phyloP scores from a whole-genome alignment of 2,888 invertebrate species.

The Amiota minor region DNA sequence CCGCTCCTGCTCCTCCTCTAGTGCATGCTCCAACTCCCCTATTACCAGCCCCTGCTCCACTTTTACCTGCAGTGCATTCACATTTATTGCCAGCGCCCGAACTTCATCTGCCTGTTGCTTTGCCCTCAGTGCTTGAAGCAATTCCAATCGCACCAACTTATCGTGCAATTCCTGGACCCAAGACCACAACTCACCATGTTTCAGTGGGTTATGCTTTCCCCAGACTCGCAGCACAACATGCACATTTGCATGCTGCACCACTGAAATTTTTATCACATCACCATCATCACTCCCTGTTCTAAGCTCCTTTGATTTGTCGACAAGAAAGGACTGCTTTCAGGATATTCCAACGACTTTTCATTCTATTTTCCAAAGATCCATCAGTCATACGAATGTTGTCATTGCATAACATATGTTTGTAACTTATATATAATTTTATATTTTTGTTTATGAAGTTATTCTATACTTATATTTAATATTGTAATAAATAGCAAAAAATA shows the following conservation, averaged over 20 bases:
- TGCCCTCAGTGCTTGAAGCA: slow-evolving; percentile 51
- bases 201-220: slow-evolving; percentile 69
- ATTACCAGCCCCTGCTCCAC: slow-evolving; percentile 37
- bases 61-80: slow-evolving; percentile 42
- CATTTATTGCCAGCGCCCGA: slow-evolving; percentile 51
- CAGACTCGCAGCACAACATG: slow-evolving; percentile 57
- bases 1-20: slow-evolving; percentile 33
- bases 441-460: no score
- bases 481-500: no score
- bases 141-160: slow-evolving; percentile 61
- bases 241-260: slow-evolving; percentile 62
- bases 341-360: background rate
- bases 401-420: background rate
- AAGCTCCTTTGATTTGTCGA: slow-evolving; percentile 27
- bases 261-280: slow-evolving; percentile 57
- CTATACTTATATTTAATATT: no score
- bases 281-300: slow-evolving; percentile 60
- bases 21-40: slow-evolving; percentile 38
- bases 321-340: slow-evolving; percentile 7
- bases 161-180: slow-evolving; percentile 69
- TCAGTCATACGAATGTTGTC: background rate
- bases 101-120: slow-evolving; percentile 41
- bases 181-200: slow-evolving; percentile 68
- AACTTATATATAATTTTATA: no score
- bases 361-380: slow-evolving; percentile 18